These are phyloP conservation scores for Manduca sexta DNA, from an alignment of 1,140 invertebrate genomes.

Conservation along the genomic window DNA sequence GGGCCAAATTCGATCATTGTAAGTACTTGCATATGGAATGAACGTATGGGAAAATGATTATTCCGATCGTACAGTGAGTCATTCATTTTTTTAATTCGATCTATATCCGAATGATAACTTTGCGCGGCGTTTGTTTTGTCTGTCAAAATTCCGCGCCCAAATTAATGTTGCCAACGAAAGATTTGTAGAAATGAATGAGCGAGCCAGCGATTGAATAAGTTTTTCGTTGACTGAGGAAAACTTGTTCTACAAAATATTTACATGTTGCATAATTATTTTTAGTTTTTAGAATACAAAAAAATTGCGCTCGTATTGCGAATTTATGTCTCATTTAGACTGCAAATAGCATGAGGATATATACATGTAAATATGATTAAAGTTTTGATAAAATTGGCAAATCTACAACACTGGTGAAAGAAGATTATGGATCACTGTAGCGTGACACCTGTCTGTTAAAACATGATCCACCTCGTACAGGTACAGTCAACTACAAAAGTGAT, in stretches of 20 bases:
- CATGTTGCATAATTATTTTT: neutral
- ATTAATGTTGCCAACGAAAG: slow-evolving; percentile 6
- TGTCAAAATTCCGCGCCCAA: slow-evolving; percentile 7
- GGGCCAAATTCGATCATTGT: slow-evolving; percentile 17
- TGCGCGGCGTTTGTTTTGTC: slow-evolving; percentile 5
- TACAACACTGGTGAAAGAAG: no score
- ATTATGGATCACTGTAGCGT: no score
- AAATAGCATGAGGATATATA: no score
- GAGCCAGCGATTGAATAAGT: neutral
- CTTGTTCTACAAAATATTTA: neutral
- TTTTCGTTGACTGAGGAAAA: neutral
- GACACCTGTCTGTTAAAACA: no score
- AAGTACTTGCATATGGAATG: slow-evolving; percentile 16
- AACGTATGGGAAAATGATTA: slow-evolving; percentile 19
- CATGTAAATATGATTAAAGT: no score
- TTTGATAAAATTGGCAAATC: no score
- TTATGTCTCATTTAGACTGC: no score
- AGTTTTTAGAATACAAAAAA: no score
- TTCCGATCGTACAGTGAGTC: slow-evolving; percentile 5
- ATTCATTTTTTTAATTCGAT: slow-evolving; percentile 7
- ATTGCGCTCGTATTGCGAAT: no score
- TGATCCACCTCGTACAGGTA: no score
- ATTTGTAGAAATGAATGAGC: slow-evolving; percentile 5
- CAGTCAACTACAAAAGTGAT: no score
- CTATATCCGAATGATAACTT: slow-evolving; percentile 5